Evolutionary conservation across 2,113 vertebrate genomes (phyloP).

Genomic region (Halcyon senegalensis): DNA sequence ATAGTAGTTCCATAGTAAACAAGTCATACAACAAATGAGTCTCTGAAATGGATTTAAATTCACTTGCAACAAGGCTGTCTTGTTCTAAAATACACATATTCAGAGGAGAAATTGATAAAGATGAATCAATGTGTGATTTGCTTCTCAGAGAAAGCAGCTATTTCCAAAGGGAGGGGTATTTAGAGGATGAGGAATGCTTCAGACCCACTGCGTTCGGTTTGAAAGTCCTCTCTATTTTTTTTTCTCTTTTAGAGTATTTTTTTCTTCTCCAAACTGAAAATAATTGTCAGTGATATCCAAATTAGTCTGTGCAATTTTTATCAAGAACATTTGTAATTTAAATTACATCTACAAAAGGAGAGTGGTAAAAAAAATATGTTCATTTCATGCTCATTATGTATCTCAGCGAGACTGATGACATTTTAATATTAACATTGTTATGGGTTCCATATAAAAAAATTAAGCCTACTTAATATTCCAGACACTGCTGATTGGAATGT

Average conservation of each 20-base stretch:
- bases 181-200: background rate
- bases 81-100: background rate
- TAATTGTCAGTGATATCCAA: constrained; percentile 51
- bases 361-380: background rate
- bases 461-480: constrained; percentile 54
- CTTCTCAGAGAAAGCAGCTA: background rate
- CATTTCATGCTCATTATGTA: constrained; percentile 70
- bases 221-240: background rate
- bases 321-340: constrained; percentile 69
- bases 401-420: constrained; percentile 53
- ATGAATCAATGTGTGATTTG: background rate
- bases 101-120: background rate
- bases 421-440: constrained; percentile 69
- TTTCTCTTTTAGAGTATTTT: background rate
- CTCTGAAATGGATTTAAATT: background rate
- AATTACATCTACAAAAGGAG: constrained; percentile 53
- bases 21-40: background rate
- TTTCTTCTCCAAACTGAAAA: background rate
- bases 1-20: background rate
- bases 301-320: constrained; percentile 58
- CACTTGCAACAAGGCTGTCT: background rate
- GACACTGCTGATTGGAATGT: constrained; percentile 34
- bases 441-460: constrained; percentile 20
- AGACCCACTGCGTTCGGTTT: rapidly evolving
- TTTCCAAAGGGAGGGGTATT: background rate